Evolutionary conservation across 2,797 vertebrate genomes (phyloP).

Genomic region (Vultur gryphus): DNA sequence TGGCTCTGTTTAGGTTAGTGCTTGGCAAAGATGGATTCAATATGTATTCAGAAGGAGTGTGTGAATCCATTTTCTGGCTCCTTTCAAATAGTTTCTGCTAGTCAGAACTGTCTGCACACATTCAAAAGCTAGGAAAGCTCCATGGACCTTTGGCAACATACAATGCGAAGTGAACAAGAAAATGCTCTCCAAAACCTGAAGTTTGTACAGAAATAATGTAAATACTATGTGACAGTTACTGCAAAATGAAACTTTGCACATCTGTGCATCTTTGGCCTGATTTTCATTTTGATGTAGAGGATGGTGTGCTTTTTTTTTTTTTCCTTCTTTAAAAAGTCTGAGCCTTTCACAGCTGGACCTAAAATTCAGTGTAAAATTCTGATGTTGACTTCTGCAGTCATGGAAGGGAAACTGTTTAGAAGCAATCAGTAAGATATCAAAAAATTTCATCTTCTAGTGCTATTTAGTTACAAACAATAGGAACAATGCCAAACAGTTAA

Average conservation of each 20-base stretch:
- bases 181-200: not conserved
- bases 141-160: not conserved
- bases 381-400: not conserved
- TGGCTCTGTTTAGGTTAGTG: not conserved
- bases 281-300: not conserved
- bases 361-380: not conserved
- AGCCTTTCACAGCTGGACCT: not conserved
- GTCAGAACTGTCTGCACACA: not conserved
- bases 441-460: not conserved
- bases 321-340: not conserved
- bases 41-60: not conserved
- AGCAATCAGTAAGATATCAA: not conserved
- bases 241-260: not conserved
- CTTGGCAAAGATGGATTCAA: slow-evolving; percentile 2
- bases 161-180: not conserved
- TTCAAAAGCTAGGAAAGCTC: not conserved
- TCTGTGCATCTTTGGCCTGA: not conserved
- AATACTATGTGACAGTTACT: not conserved
- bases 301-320: not conserved
- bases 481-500: not conserved
- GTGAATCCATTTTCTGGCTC: not conserved
- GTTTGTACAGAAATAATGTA: not conserved
- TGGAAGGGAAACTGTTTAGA: not conserved
- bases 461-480: not conserved
- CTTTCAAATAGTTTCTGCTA: not conserved